phyloP scores from a whole-genome alignment of 2,888 invertebrate genomes.

The Synanthedon myopaeformis region DNA sequence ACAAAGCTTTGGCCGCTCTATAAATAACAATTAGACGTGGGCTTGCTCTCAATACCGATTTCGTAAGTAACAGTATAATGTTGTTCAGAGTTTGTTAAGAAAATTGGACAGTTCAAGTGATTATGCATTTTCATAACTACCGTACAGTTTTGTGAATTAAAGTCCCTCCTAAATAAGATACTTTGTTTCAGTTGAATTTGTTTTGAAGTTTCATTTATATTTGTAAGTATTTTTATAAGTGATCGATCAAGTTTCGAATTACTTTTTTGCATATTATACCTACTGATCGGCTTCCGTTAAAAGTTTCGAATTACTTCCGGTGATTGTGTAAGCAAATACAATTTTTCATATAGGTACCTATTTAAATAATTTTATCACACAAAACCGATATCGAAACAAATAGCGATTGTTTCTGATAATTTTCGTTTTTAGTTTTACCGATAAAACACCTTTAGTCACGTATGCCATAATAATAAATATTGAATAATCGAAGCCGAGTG shows the following conservation, averaged over 20 bases:
- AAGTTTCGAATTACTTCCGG: not conserved
- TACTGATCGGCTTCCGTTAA: not conserved
- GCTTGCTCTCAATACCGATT: conserved; percentile 10
- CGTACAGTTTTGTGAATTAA: no score
- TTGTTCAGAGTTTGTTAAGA: no score
- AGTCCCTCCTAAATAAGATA: no score
- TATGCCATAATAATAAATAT: conserved; percentile 28
- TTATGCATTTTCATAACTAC: no score
- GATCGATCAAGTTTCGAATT: no score
- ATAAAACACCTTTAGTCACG: conserved; percentile 57
- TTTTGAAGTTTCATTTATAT: no score
- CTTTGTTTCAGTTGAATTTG: no score
- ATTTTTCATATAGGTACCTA: not conserved
- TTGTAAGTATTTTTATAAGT: no score
- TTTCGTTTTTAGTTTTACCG: conserved; percentile 47
- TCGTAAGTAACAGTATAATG: no score
- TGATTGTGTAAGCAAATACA: not conserved
- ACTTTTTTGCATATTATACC: not conserved
- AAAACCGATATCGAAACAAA: conserved; percentile 22
- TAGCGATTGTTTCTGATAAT: conserved; percentile 51
- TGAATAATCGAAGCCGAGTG: no score
- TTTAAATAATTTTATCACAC: not conserved
- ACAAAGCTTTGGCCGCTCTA: conserved; percentile 26
- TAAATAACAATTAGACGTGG: conserved; percentile 33
- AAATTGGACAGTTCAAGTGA: no score